Conservation (phyloP, 2,113 vertebrate genomes). For the Rhizomys pruinosus region DNA sequence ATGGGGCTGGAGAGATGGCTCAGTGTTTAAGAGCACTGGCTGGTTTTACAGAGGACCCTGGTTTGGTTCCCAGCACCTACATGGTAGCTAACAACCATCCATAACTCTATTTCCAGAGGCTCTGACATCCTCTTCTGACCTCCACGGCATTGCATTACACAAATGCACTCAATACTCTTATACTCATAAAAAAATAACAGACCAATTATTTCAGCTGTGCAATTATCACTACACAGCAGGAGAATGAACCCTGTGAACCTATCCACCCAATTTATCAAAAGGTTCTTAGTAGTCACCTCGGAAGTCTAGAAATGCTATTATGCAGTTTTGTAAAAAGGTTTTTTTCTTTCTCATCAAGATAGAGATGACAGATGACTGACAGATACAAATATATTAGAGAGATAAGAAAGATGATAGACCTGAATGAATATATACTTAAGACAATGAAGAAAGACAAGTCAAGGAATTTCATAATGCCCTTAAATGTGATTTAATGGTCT, state of each 20-base stretch:
- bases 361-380: neutral
- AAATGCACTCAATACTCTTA: too few relatives aligned
- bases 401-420: neutral
- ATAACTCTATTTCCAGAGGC: too few relatives aligned
- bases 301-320: constrained; percentile 31
- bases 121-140: too few relatives aligned
- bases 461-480: constrained; percentile 34
- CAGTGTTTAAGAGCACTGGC: too few relatives aligned
- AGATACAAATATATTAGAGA: neutral
- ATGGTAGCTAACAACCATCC: too few relatives aligned
- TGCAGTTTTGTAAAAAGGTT: neutral
- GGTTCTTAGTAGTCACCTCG: constrained; percentile 28
- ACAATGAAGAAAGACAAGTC: constrained; percentile 34
- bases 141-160: too few relatives aligned
- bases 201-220: constrained; percentile 8
- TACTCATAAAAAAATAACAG: neutral
- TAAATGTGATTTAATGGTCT: neutral
- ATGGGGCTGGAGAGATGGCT: neutral
- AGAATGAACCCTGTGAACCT: neutral
- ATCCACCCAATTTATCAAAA: constrained; percentile 1
- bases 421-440: constrained; percentile 37
- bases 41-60: too few relatives aligned
- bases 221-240: neutral
- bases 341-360: constrained; percentile 36
- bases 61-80: too few relatives aligned